These are phyloP conservation scores for Chrysopa pallens DNA, from an alignment of 1,140 invertebrate genomes.

Conservation along the genomic window DNA sequence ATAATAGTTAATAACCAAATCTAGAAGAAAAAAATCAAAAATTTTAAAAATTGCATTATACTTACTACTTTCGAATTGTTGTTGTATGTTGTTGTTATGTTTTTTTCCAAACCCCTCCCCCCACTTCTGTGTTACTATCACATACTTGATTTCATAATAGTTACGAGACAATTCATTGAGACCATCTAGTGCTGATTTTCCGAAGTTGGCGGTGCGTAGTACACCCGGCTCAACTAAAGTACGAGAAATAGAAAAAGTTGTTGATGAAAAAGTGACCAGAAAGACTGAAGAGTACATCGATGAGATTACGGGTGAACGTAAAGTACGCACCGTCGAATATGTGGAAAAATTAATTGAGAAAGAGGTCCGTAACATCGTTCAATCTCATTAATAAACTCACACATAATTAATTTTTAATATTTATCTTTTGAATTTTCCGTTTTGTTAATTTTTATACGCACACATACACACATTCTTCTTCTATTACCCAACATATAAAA, in stretches of 20 bases:
- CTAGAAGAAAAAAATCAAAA: too few species aligned
- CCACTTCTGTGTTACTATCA: too few species aligned
- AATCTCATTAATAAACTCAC: too few species aligned
- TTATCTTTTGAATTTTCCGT: neutral
- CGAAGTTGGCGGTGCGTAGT: conserved; percentile 66
- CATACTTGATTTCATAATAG: neutral
- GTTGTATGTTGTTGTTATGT: too few species aligned
- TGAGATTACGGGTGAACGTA: conserved; percentile 63
- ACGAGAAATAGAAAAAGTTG: conserved; percentile 71
- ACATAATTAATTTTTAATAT: conserved; percentile 11
- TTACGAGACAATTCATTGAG: conserved; percentile 18
- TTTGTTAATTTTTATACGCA: neutral
- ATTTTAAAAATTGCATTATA: too few species aligned
- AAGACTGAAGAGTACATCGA: conserved; percentile 77
- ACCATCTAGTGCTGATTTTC: conserved; percentile 47
- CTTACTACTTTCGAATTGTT: too few species aligned
- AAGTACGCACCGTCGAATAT: conserved; percentile 77
- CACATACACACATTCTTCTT: neutral
- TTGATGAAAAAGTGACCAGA: conserved; percentile 71
- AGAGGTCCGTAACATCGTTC: conserved; percentile 46
- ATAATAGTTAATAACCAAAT: too few species aligned
- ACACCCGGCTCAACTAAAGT: conserved; percentile 62
- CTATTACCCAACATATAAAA: neutral
- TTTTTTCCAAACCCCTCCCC: too few species aligned
- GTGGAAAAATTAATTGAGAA: conserved; percentile 88